Evolutionary conservation across 2,888 invertebrate genomes (phyloP).

Genomic region (Acrocyrtus sp.): DNA sequence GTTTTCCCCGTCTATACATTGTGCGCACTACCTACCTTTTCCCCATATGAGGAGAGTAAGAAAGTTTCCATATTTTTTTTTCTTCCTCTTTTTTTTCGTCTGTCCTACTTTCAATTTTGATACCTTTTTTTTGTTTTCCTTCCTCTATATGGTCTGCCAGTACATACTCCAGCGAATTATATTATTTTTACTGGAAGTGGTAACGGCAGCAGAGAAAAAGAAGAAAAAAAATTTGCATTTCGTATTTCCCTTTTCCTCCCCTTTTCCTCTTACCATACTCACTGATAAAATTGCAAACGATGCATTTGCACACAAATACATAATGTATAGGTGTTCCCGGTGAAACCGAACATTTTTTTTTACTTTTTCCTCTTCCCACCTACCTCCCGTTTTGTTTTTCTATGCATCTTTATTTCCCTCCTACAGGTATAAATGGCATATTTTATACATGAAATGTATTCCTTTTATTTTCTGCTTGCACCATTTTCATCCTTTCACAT

Average conservation of each 20-base stretch:
- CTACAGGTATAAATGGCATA: not conserved
- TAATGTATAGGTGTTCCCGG: slow-evolving; percentile 27
- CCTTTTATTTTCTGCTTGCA: not conserved
- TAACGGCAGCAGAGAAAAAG: too few species aligned
- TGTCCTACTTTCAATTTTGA: too few species aligned
- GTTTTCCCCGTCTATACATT: too few species aligned
- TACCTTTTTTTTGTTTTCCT: too few species aligned
- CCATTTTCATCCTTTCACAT: too few species aligned
- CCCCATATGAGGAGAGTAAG: too few species aligned
- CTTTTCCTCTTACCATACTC: not conserved
- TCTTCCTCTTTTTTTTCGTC: slow-evolving; percentile 11
- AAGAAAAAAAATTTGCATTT: not conserved
- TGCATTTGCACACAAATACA: slow-evolving; percentile 47
- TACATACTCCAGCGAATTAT: too few species aligned
- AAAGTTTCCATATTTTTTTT: not conserved
- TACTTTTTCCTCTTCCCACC: not conserved
- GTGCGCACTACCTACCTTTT: too few species aligned
- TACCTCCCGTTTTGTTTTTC: not conserved
- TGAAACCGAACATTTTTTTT: not conserved
- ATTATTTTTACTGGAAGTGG: too few species aligned
- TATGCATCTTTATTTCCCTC: not conserved
- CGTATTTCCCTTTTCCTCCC: not conserved
- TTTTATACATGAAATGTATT: not conserved
- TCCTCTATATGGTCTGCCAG: too few species aligned
- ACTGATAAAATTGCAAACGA: slow-evolving; percentile 33